Conservation (phyloP, 2,113 vertebrate genomes). For the Paralichthys olivaceus region DNA sequence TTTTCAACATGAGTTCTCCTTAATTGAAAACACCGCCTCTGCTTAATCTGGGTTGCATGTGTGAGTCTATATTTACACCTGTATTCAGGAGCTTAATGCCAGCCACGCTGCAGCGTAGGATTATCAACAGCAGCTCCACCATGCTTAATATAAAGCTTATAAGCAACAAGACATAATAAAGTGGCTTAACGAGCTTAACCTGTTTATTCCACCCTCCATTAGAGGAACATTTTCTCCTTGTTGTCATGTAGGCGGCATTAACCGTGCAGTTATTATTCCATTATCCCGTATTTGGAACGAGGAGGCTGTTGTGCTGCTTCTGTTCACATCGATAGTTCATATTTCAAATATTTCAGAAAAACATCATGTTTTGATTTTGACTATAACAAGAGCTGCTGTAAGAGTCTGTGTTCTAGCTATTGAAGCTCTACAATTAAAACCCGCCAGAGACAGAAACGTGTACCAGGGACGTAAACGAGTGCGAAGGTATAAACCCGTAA, state of each 20-base stretch:
- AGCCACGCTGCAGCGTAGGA: conserved; percentile 43
- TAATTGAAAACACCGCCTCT: background rate
- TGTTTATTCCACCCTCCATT: conserved; percentile 39
- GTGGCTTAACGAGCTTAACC: conserved; percentile 65
- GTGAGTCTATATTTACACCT: conserved; percentile 66
- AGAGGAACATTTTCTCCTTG: background rate
- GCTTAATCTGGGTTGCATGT: conserved; percentile 35
- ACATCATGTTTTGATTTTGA: too few relatives aligned
- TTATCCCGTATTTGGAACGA: background rate
- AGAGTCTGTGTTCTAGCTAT: background rate
- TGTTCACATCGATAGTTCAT: background rate
- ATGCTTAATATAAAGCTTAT: conserved; percentile 34
- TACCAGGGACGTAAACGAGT: background rate
- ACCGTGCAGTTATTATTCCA: background rate
- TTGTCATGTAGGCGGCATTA: background rate
- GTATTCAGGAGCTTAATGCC: conserved; percentile 55
- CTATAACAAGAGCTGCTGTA: too few relatives aligned
- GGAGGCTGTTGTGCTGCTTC: background rate
- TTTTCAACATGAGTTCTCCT: background rate
- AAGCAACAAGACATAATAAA: conserved; percentile 53
- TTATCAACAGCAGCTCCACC: conserved; percentile 49
- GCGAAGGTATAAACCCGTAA: background rate
- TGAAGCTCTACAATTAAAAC: too few relatives aligned
- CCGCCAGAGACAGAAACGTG: background rate
- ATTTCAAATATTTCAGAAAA: too few relatives aligned